phyloP scores from a whole-genome alignment of 2,797 vertebrate species.

The Enteromius viviparus region DNA sequence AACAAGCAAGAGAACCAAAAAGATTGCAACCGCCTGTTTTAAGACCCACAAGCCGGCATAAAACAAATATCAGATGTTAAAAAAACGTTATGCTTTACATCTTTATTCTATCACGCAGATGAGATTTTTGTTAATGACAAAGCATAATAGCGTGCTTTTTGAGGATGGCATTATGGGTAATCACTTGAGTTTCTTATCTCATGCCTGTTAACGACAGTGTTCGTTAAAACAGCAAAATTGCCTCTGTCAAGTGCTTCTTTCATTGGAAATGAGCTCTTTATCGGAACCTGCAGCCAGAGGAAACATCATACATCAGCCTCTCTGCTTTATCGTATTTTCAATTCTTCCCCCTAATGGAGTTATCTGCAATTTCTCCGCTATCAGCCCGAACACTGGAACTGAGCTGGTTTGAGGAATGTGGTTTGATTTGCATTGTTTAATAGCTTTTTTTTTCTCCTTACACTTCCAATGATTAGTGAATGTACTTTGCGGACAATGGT shows the following conservation, averaged over 20 bases:
- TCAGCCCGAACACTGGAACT: slow-evolving; percentile 57
- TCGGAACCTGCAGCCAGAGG: slow-evolving; percentile 52
- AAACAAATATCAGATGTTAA: slow-evolving; percentile 18
- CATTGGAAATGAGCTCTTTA: slow-evolving; percentile 61
- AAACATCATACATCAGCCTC: slow-evolving; percentile 56
- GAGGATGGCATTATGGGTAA: slow-evolving; percentile 46
- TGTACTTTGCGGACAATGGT: slow-evolving; percentile 75
- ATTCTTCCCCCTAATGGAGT: slow-evolving; percentile 59
- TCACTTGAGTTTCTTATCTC: slow-evolving; percentile 54
- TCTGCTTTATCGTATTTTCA: slow-evolving; percentile 57
- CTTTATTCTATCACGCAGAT: slow-evolving; percentile 25
- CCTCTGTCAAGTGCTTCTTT: slow-evolving; percentile 60
- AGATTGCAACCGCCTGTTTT: background rate
- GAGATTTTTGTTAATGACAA: slow-evolving; percentile 38
- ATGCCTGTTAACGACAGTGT: slow-evolving; percentile 56
- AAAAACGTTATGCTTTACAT: slow-evolving; percentile 7
- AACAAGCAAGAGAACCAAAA: slow-evolving; percentile 10
- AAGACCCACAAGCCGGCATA: background rate
- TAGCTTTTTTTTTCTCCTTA: slow-evolving; percentile 67
- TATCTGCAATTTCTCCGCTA: slow-evolving; percentile 52
- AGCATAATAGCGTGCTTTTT: slow-evolving; percentile 34
- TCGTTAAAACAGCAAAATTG: slow-evolving; percentile 64
- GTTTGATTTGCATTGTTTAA: slow-evolving; percentile 83
- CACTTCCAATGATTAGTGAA: slow-evolving; percentile 81
- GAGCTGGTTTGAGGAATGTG: slow-evolving; percentile 74